Evolutionary conservation across 1,140 invertebrate genomes (phyloP).

Genomic region (Aradophagus sp.): DNA sequence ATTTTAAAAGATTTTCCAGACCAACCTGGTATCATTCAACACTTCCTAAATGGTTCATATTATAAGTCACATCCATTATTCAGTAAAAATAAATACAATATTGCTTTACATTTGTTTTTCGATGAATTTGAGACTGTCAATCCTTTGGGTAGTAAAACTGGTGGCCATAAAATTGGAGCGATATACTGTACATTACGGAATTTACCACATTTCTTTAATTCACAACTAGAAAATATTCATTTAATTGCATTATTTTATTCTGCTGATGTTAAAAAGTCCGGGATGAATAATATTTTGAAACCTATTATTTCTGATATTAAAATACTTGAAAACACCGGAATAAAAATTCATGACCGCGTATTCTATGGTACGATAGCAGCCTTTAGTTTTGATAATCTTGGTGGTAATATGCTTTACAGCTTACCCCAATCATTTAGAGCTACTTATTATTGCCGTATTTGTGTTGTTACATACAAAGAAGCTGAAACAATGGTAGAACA

Average conservation of each 20-base stretch:
- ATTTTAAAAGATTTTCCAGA: slow-evolving; percentile 2
- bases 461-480: slow-evolving; percentile 22
- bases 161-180: slow-evolving; percentile 38
- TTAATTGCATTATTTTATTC: slow-evolving; percentile 34
- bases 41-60: slow-evolving; percentile 13
- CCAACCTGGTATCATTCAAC: too few relatives aligned
- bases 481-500: slow-evolving; percentile 14
- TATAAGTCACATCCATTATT: slow-evolving; percentile 27
- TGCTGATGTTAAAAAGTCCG: slow-evolving; percentile 15
- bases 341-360: too few relatives aligned
- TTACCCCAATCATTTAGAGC: slow-evolving; percentile 34
- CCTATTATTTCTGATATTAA: slow-evolving; percentile 17
- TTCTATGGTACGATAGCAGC: slow-evolving; percentile 19
- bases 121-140: slow-evolving; percentile 39
- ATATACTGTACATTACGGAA: slow-evolving; percentile 40
- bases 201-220: slow-evolving; percentile 31
- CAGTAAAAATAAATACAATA: neutral
- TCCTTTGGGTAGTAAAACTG: slow-evolving; percentile 42
- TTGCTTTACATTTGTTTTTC: slow-evolving; percentile 25
- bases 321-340: neutral
- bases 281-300: slow-evolving; percentile 23
- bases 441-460: slow-evolving; percentile 43
- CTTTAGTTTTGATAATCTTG: slow-evolving; percentile 44
- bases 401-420: slow-evolving; percentile 37
- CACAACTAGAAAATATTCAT: slow-evolving; percentile 31